A percentile compares a stretch with the other conserved stretches of the same genome.
phyloP scores from a whole-genome alignment of 2,888 invertebrate species.

The Eupithecia vulgata region DNA sequence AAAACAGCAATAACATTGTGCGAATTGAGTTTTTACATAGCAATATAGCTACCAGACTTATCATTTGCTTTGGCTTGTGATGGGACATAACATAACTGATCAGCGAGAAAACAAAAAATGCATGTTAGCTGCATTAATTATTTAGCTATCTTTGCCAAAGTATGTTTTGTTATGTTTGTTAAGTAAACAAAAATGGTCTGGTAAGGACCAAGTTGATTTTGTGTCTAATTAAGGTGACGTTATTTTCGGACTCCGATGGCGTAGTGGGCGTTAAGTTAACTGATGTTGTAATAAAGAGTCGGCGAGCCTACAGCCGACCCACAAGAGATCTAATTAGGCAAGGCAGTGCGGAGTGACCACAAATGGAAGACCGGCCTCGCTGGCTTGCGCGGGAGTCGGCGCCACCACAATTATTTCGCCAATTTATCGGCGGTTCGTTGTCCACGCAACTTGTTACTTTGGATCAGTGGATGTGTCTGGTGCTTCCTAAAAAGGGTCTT shows the following conservation, averaged over 20 bases:
- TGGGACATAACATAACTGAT: too few relatives aligned
- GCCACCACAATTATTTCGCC: constrained; percentile 65
- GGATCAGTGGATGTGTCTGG: constrained; percentile 16
- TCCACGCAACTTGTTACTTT: constrained; percentile 29
- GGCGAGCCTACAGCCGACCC: constrained; percentile 70
- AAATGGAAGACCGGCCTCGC: constrained; percentile 77
- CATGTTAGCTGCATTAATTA: too few relatives aligned
- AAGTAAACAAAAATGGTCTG: not conserved
- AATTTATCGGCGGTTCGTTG: constrained; percentile 53
- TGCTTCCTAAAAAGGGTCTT: constrained; percentile 21
- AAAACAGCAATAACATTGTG: not conserved
- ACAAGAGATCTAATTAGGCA: constrained; percentile 78
- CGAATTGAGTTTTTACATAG: not conserved
- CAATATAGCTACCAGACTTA: not conserved
- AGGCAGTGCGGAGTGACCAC: constrained; percentile 62
- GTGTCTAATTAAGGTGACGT: constrained; percentile 27
- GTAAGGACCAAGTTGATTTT: not conserved
- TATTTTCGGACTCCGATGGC: constrained; percentile 17
- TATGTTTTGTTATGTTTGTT: not conserved
- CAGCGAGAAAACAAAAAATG: not conserved
- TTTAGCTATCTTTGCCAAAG: not conserved
- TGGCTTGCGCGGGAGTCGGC: constrained; percentile 73
- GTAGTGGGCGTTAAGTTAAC: constrained; percentile 35
- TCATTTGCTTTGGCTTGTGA: not conserved
- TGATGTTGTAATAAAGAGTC: constrained; percentile 63